Conservation (phyloP, 2,113 vertebrate species). For the Vanacampus margaritifer region DNA sequence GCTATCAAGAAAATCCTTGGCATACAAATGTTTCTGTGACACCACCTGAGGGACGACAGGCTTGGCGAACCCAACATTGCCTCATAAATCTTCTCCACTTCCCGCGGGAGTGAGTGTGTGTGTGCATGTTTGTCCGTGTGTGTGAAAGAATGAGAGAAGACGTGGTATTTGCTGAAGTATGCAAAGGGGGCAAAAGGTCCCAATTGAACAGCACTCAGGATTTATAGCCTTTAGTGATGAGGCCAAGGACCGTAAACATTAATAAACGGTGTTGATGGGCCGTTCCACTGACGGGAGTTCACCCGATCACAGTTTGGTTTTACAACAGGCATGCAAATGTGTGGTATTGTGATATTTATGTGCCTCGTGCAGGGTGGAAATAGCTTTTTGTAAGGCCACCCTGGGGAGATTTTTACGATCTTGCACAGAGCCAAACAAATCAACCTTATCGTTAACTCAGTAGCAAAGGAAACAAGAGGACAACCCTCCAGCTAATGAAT, state of each 20-base stretch:
- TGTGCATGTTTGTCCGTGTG: background rate
- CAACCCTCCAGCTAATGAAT: conserved; percentile 14
- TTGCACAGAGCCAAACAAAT: conserved; percentile 22
- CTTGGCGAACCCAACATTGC: conserved; percentile 60
- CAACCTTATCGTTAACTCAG: conserved; percentile 25
- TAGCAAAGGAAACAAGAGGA: conserved; percentile 20
- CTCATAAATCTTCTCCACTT: conserved; percentile 73
- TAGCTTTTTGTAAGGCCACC: conserved; percentile 24
- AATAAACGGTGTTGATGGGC: conserved; percentile 31
- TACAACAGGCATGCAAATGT: conserved; percentile 5
- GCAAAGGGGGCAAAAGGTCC: conserved; percentile 45
- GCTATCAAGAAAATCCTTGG: conserved; percentile 49
- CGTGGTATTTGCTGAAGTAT: conserved; percentile 30
- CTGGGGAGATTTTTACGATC: conserved; percentile 12
- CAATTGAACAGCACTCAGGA: conserved; percentile 61
- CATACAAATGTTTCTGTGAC: conserved; percentile 68
- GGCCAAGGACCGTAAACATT: conserved; percentile 57
- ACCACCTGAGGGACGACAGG: conserved; percentile 48
- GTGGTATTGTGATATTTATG: conserved; percentile 15
- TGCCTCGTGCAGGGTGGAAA: conserved; percentile 19
- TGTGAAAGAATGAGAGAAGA: conserved; percentile 11
- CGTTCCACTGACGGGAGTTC: conserved; percentile 24
- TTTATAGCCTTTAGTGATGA: conserved; percentile 52
- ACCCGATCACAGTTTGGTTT: conserved; percentile 14
- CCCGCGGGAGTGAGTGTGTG: conserved; percentile 37